Conservation (phyloP, 2,113 vertebrate species). For the Otocyon megalotis region DNA sequence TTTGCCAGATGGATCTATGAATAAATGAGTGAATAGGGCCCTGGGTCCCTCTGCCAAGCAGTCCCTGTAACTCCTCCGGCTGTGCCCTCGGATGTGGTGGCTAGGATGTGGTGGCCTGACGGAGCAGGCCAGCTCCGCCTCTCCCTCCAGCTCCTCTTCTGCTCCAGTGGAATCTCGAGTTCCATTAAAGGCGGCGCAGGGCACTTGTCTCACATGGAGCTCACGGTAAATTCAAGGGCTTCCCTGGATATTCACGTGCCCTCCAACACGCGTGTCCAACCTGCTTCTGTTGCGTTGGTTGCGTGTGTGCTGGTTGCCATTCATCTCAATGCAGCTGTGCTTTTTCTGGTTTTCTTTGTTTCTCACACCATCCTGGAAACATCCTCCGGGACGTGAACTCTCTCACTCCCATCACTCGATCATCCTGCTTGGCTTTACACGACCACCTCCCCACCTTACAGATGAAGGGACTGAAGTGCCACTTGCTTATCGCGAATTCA, state of each 20-base stretch:
- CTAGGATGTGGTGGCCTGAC: no score
- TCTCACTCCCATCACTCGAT: rapidly evolving
- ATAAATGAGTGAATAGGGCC: background rate
- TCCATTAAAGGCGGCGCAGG: background rate
- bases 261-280: rapidly evolving
- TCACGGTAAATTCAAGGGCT: rapidly evolving
- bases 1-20: background rate
- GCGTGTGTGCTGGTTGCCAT: rapidly evolving
- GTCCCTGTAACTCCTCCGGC: background rate
- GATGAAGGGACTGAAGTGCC: background rate
- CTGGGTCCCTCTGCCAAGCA: no score
- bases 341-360: background rate
- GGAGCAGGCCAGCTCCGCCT: background rate
- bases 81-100: background rate
- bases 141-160: background rate
- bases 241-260: background rate
- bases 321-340: background rate
- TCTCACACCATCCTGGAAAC: background rate
- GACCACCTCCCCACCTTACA: background rate
- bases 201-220: background rate
- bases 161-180: background rate
- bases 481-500: background rate
- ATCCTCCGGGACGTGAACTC: background rate
- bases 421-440: background rate
- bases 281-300: background rate